phyloP scores from a whole-genome alignment of 2,113 vertebrate species.

The Tragelaphus scriptus region DNA sequence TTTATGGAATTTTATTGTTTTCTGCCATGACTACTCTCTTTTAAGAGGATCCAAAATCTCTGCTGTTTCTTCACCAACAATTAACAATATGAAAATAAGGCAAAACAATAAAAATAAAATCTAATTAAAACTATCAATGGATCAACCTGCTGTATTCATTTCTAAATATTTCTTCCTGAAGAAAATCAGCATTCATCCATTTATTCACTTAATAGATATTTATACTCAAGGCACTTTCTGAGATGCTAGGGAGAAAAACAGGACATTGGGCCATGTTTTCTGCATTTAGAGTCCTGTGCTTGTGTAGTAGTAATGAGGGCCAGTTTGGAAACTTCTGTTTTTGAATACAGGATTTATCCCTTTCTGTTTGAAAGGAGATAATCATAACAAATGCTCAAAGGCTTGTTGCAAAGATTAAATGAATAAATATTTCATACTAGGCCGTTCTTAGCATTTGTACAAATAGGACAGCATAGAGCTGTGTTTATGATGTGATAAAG shows the following conservation, averaged over 20 bases:
- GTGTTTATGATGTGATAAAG: not conserved
- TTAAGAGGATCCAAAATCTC: not conserved
- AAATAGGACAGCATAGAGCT: not conserved
- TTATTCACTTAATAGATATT: not conserved
- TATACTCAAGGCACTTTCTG: not conserved
- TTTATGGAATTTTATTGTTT: not conserved
- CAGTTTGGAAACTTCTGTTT: not conserved
- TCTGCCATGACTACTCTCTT: not conserved
- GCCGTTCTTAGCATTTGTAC: not conserved
- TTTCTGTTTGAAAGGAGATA: not conserved
- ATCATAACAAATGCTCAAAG: not conserved
- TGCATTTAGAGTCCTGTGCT: not conserved
- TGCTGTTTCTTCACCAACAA: not conserved
- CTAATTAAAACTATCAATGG: not conserved
- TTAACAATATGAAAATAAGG: not conserved
- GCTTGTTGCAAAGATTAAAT: not conserved
- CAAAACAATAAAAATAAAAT: not conserved
- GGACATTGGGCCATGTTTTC: not conserved
- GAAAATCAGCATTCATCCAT: not conserved
- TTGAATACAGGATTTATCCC: not conserved
- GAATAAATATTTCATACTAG: not conserved
- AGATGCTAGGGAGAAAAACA: not conserved
- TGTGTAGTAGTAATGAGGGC: rapidly evolving
- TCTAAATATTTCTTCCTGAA: not conserved
- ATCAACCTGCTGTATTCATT: not conserved